Evolutionary conservation across 1,140 invertebrate genomes (phyloP), one percentile per base, ranked within the genome.

Genomic region (Acromyrmex heyeri): DNA sequence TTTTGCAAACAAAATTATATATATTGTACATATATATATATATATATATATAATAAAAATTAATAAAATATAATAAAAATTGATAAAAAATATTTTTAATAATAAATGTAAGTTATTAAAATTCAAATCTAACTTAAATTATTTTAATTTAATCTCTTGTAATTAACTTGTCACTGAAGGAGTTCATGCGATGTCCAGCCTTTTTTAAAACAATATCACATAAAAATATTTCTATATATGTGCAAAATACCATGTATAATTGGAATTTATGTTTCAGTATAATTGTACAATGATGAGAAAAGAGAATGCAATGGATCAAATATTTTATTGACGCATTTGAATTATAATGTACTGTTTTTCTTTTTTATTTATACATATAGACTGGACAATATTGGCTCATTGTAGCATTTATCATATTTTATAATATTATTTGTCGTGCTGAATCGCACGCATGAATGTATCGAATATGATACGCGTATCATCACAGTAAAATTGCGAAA

Each of bases 401-500:
- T 72, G 50, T 34, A 8, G 14, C 21, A 53, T 82, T 59, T 75
- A 72, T 21, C 79, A 70, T 72, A 53, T 69, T 48, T 81, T 70
- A 59, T 62, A 88, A 38, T 69, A 50, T 65, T 30, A 12, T 38
- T 27, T 76, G 2, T 65, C 44, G 30, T 53, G 24, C 6, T 65
- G 55, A 67, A 57, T 81, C 86, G 88, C 72, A 65, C 14, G 53
- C 30, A 77, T 21, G 21, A 16, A 75, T 78, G 86, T 91, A 89
- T 91, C 85, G 82, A 64, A 85, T 30, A 72, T 86, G 82, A 89
- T 79, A 87, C 91, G 82, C 90, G 57, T 88, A 85, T 77, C 27
- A 91, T 91, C 89, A 91, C 88, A 91, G 90, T 91, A 91, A 86
- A 91, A 89, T 89, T 83, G 86, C 76, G 53, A 86, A 79, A 69